Evolutionary conservation across 2,797 vertebrate genomes (phyloP).

Genomic region (Pseudochirops corinnae): DNA sequence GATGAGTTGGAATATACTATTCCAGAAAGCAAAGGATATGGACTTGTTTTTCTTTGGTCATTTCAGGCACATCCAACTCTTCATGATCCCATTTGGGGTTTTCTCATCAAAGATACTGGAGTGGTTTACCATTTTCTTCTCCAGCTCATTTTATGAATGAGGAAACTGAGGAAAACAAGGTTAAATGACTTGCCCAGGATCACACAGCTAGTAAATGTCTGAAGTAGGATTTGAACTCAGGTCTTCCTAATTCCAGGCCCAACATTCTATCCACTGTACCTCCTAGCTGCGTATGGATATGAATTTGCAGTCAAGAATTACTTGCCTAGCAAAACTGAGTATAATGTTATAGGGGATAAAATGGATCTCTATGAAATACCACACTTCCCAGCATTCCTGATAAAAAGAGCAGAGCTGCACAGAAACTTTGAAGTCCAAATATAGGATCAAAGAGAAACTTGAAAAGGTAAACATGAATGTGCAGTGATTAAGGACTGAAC

Average conservation of each 20-base stretch:
- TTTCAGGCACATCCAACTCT: not conserved
- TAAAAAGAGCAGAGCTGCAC: not conserved
- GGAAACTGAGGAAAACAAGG: not conserved
- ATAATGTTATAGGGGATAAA: not conserved
- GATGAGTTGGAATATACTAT: not conserved
- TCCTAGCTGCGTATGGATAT: not conserved
- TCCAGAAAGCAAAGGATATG: not conserved
- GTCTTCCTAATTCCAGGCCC: not conserved
- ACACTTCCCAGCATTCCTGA: not conserved
- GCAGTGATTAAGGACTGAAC: not conserved
- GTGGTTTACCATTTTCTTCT: not conserved
- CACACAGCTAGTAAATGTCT: not conserved
- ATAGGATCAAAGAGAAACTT: not conserved
- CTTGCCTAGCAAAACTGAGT: not conserved
- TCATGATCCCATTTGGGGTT: not conserved
- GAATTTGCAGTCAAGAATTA: not conserved
- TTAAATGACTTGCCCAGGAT: not conserved
- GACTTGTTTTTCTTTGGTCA: not conserved
- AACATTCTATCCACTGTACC: not conserved
- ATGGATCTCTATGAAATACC: not conserved
- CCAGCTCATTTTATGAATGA: not conserved
- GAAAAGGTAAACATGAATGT: not conserved
- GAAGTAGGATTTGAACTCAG: not conserved
- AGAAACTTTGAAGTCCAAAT: not conserved
- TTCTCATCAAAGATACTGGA: not conserved